A percentile compares a stretch with the other conserved stretches of the same genome.
Evolutionary conservation across 2,797 vertebrate species (phyloP).

Genomic region (Mallotus villosus): DNA sequence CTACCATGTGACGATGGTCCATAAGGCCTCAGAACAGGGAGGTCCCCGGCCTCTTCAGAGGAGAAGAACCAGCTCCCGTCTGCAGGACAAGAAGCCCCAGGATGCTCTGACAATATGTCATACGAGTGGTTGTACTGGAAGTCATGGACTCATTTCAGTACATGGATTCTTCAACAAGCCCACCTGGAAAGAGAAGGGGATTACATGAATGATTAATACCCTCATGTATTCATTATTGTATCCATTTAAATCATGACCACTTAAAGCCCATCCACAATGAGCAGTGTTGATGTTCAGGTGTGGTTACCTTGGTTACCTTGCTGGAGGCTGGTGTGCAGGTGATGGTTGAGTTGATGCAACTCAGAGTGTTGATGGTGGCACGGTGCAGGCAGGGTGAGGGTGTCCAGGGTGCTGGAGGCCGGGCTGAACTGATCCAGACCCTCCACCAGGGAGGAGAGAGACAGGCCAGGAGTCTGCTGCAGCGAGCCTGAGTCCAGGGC

Average conservation of each 20-base stretch:
- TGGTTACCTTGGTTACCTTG: conserved; percentile 65
- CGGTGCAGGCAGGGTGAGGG: conserved; percentile 50
- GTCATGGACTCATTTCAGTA: conserved; percentile 76
- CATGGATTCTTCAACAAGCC: conserved; percentile 67
- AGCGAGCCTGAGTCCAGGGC: conserved; percentile 10
- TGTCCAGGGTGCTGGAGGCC: conserved; percentile 29
- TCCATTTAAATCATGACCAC: too few relatives aligned
- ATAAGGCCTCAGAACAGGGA: conserved; percentile 7
- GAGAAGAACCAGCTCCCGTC: conserved; percentile 26
- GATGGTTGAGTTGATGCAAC: conserved; percentile 76
- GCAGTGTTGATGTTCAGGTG: too few relatives aligned
- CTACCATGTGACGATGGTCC: not conserved
- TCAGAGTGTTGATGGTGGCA: conserved; percentile 54
- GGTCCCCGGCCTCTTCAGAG: conserved; percentile 1
- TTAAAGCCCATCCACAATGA: too few relatives aligned
- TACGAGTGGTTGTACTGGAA: conserved; percentile 62
- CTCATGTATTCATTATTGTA: too few relatives aligned
- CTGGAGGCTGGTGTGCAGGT: conserved; percentile 56
- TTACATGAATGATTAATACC: too few relatives aligned
- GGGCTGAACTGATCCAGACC: conserved; percentile 34
- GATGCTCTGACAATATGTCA: conserved; percentile 76
- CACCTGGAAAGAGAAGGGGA: conserved; percentile 59
- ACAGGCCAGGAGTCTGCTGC: not conserved
- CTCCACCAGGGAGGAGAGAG: conserved; percentile 25
- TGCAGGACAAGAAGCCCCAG: conserved; percentile 27